phyloP scores from a whole-genome alignment of 2,113 vertebrate genomes.

The Azemiops feae region DNA sequence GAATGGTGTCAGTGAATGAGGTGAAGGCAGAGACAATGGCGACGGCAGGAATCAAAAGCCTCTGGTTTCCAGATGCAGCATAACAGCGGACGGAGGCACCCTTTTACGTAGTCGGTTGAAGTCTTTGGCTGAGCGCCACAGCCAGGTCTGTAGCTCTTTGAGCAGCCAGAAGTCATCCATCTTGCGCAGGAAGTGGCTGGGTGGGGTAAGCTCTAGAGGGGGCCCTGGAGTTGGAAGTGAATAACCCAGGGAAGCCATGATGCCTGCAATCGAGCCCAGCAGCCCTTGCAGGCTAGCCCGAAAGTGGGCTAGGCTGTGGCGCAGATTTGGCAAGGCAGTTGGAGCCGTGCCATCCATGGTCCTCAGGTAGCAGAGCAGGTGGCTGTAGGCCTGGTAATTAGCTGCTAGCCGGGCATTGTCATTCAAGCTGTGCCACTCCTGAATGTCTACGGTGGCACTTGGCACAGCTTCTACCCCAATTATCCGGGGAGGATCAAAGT shows the following conservation, averaged over 20 bases:
- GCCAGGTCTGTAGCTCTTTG: conserved; percentile 95
- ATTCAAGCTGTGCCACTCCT: conserved; percentile 89
- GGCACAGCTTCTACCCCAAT: conserved; percentile 85
- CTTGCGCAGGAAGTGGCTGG: conserved; percentile 91
- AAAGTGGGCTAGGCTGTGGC: conserved; percentile 88
- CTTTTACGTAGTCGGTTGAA: conserved; percentile 94
- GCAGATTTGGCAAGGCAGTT: conserved; percentile 84
- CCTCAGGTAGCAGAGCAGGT: conserved; percentile 87
- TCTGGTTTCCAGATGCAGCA: conserved; percentile 65
- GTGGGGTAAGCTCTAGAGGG: conserved; percentile 58
- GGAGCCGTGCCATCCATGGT: conserved; percentile 84
- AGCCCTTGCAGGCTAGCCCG: conserved; percentile 91
- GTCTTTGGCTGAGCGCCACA: conserved; percentile 96
- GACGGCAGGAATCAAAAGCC: conserved; percentile 61
- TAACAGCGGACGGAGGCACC: conserved; percentile 68
- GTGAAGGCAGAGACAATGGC: neutral
- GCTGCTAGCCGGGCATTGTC: conserved; percentile 89
- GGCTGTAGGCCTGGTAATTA: conserved; percentile 93
- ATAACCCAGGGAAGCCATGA: conserved; percentile 90
- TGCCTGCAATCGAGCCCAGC: conserved; percentile 88
- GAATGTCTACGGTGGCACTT: conserved; percentile 89
- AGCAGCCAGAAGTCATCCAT: conserved; percentile 97
- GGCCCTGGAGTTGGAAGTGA: conserved; percentile 69
- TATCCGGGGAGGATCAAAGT: conserved; percentile 90
- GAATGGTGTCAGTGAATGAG: neutral